phyloP scores from a whole-genome alignment of 2,113 vertebrate species.

The Pogonocichla stellata region DNA sequence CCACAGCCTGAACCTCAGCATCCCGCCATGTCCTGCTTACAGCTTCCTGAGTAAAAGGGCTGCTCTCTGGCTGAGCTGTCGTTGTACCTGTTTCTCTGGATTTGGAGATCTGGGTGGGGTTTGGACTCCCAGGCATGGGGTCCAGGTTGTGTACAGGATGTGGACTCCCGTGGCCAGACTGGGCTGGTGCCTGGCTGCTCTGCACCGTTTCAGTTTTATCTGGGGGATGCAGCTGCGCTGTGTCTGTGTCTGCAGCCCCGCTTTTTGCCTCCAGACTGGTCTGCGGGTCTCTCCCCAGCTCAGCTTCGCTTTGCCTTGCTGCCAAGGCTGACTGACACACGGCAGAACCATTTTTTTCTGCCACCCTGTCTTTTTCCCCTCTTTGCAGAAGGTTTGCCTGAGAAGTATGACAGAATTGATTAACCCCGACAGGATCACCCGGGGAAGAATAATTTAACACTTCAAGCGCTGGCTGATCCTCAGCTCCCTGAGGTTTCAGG shows the following conservation, averaged over 20 bases:
- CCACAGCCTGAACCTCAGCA: constrained; percentile 91
- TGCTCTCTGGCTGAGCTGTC: constrained; percentile 72
- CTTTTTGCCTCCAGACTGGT: neutral
- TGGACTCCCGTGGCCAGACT: neutral
- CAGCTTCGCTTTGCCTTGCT: neutral
- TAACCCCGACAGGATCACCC: neutral
- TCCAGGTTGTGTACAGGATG: accelerated
- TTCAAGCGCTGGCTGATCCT: neutral
- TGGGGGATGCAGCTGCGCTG: accelerated
- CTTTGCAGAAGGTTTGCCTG: constrained; percentile 9
- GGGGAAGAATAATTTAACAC: neutral
- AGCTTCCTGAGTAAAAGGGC: neutral
- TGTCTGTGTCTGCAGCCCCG: neutral
- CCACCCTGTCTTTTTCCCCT: neutral
- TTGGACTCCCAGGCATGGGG: neutral
- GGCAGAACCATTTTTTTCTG: neutral
- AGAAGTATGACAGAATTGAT: neutral
- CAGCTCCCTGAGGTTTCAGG: constrained; percentile 35
- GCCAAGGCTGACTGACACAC: neutral
- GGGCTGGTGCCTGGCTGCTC: neutral
- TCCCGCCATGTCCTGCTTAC: constrained; percentile 73
- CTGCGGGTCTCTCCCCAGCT: neutral
- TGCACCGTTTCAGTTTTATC: neutral
- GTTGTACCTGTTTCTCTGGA: constrained; percentile 83
- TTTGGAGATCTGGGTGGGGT: constrained; percentile 5